Conservation (phyloP, 2,888 invertebrate genomes). For the Odiellus spinosus region DNA sequence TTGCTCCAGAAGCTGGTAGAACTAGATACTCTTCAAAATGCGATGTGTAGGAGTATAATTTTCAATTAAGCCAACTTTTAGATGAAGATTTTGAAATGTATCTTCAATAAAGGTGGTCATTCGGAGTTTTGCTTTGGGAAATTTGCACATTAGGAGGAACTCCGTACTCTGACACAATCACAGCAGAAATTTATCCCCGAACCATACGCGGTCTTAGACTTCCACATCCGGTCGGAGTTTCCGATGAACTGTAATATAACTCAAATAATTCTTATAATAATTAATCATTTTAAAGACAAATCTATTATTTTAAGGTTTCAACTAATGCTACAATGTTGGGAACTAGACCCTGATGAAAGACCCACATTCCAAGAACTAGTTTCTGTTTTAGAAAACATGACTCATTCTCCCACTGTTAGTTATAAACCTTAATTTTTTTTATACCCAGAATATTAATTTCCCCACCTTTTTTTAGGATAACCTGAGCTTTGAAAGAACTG, state of each 20-base stretch:
- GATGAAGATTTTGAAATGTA: background rate
- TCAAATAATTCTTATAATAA: too few relatives aligned
- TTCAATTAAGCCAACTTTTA: background rate
- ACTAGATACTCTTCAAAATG: constrained; percentile 49
- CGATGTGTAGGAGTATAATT: constrained; percentile 37
- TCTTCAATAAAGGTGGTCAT: constrained; percentile 45
- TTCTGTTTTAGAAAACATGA: constrained; percentile 17
- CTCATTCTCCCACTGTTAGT: constrained; percentile 11
- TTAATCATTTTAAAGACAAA: background rate
- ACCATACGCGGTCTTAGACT: constrained; percentile 53
- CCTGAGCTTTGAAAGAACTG: too few relatives aligned
- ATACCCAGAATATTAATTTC: too few relatives aligned
- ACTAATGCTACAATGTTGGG: constrained; percentile 68
- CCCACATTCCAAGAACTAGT: constrained; percentile 41
- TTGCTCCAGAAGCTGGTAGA: constrained; percentile 56
- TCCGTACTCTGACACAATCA: too few relatives aligned
- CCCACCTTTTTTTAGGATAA: too few relatives aligned
- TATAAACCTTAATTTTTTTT: too few relatives aligned
- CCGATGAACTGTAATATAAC: constrained; percentile 45
- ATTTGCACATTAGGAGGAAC: constrained; percentile 47
- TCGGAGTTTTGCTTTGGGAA: constrained; percentile 68
- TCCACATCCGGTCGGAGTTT: constrained; percentile 53
- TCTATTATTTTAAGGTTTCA: constrained; percentile 36
- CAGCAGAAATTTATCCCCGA: constrained; percentile 38
- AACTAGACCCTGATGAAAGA: constrained; percentile 59